Evolutionary conservation across 1,140 invertebrate species (phyloP).

Genomic region (Oryctes rhinoceros): DNA sequence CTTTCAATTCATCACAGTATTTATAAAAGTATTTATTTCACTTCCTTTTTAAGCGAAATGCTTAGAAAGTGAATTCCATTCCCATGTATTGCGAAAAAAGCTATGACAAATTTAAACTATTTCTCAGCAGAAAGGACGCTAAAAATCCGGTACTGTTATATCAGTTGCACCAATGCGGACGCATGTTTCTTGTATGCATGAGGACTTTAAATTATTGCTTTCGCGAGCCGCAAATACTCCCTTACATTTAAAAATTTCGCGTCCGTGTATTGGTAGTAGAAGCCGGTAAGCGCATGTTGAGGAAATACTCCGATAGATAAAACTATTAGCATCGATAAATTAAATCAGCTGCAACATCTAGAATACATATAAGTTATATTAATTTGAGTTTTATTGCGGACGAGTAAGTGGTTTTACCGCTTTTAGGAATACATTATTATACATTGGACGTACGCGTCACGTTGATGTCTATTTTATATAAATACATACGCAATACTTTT

Average conservation of each 20-base stretch:
- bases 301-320: not conserved
- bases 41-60: not conserved
- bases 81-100: not conserved
- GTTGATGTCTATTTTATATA: conserved; percentile 31
- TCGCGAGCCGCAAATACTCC: conserved; percentile 19
- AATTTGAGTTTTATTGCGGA: conserved; percentile 3
- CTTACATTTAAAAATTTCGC: not conserved
- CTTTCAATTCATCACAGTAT: not conserved
- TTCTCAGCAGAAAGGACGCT: not conserved
- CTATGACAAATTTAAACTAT: conserved; percentile 14
- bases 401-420: not conserved
- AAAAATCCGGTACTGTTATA: conserved; percentile 21
- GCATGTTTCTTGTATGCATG: conserved; percentile 24
- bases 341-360: not conserved
- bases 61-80: conserved; percentile 11
- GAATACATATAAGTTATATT: conserved; percentile 24
- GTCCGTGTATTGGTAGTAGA: not conserved
- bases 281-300: not conserved
- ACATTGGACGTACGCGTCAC: not conserved
- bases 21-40: not conserved
- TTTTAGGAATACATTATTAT: conserved; percentile 8
- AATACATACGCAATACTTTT: not conserved
- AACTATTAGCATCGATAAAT: conserved; percentile 23
- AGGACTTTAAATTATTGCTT: conserved; percentile 25
- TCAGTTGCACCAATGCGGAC: conserved; percentile 2